Evolutionary conservation across 2,797 vertebrate species (phyloP).

Genomic region (Alectoris magna): DNA sequence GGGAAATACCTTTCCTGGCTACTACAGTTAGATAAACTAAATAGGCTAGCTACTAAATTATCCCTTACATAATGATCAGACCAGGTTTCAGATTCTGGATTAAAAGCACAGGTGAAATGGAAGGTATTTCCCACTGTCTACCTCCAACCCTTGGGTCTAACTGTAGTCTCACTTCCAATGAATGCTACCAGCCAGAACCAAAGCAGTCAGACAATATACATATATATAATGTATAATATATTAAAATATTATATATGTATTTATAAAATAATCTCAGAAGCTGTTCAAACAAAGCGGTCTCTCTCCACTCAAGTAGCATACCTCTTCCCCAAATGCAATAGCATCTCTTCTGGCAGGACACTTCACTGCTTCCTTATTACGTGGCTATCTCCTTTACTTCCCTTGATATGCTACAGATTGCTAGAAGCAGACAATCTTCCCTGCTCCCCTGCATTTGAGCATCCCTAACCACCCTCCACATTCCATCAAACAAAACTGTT

Average conservation of each 20-base stretch:
- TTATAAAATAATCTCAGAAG: not conserved
- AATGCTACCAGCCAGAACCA: not conserved
- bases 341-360: not conserved
- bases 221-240: too few relatives aligned
- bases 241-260: too few relatives aligned
- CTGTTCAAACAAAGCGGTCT: not conserved
- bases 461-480: conserved; percentile 13
- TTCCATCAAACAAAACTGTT: conserved; percentile 10
- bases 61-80: not conserved
- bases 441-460: not conserved
- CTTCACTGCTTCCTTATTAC: not conserved
- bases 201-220: not conserved
- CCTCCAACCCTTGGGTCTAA: not conserved
- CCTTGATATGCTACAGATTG: not conserved
- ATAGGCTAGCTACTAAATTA: not conserved
- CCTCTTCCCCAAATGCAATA: not conserved
- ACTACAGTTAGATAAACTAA: not conserved
- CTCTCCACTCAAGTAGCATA: not conserved
- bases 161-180: not conserved
- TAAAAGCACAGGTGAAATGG: not conserved
- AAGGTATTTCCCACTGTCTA: rapidly evolving
- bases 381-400: not conserved
- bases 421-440: not conserved
- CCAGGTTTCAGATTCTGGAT: not conserved
- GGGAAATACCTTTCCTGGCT: not conserved